Conservation (phyloP, 2,113 vertebrate genomes). For the Phocoena phocoena region DNA sequence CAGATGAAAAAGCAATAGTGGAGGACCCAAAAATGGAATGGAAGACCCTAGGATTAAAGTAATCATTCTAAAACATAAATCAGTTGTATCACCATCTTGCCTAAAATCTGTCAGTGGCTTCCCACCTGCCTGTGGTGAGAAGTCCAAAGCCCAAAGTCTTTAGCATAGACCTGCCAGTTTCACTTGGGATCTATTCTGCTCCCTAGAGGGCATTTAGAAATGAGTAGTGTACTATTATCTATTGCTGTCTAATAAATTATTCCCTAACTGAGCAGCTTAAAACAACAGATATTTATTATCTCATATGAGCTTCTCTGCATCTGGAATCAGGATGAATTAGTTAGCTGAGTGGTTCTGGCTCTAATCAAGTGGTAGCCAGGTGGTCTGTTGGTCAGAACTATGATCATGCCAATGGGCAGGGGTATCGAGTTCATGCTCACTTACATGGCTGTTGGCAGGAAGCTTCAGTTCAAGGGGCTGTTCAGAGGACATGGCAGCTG, state of each 20-base stretch:
- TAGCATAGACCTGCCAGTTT: not conserved
- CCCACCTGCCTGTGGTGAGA: not conserved
- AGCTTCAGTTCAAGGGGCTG: not conserved
- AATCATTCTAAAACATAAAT: not conserved
- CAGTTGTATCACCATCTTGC: not conserved
- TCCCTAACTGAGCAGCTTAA: not conserved
- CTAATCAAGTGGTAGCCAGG: not conserved
- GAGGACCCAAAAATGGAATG: not conserved
- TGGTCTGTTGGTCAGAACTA: not conserved
- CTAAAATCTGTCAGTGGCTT: not conserved
- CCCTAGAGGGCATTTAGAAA: not conserved
- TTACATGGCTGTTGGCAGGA: not conserved
- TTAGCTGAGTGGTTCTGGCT: not conserved
- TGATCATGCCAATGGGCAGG: not conserved
- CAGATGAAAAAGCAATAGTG: not conserved
- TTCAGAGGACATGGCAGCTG: not conserved
- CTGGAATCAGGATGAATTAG: not conserved
- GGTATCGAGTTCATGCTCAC: not conserved
- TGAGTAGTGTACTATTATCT: not conserved
- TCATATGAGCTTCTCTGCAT: not conserved
- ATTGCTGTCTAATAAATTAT: not conserved
- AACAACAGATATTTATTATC: not conserved
- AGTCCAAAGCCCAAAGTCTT: not conserved
- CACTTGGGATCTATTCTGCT: not conserved
- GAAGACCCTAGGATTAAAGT: not conserved